Base-by-base conservation (phyloP, 2,888 invertebrate genomes). In the Acrobeloides nanus region DNA sequence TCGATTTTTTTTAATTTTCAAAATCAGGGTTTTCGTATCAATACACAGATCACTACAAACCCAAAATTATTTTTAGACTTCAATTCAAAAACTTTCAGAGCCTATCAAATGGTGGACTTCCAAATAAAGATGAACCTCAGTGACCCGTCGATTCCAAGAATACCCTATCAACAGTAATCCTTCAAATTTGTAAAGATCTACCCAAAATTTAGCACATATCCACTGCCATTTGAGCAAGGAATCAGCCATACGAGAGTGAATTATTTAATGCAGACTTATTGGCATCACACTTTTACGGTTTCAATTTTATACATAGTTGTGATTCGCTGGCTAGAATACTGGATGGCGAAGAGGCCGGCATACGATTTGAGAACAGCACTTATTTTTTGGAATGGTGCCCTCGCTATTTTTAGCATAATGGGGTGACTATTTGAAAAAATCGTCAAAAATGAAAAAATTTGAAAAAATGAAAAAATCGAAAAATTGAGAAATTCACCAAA, bases 381-480 rank as follows among this genome's bases (percentile, higher is more conserved):
- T 39, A 29, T 50, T n/a, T 3, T 33, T 10, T 53, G 53, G 53
- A 53, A 53, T 34, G 54, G 54, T 5, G 41, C 27, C 3, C 33
- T 53, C 15, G 53, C 53, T 5, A n/a, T 53, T 8, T 53, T 53
- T 38, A 57, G 56, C 44, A 56, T 56, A 18, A 17, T 53, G 17
- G 53, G 53, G 53, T 53, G 15, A 32, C 43, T 57, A 21, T 51
- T 33, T 25, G 48, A 27, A 27, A 41, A 7, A 39, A 42, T 6
- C 34, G 12, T 33, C 15, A 15, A 15, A n/a, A 8, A 34, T 43
- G 10, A 6, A 8, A 8, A 8, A n/a, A 48, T 5, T 44, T 48
- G 46, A 48, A 10, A 6, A 10, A 23, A 6, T 15, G 44, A 4
- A 18, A 6, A 18, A 48, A 20, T 8, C 18, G 18, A 21, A 21